Conservation (phyloP, 2,888 invertebrate species). For the Trypoxylon attenuatum region DNA sequence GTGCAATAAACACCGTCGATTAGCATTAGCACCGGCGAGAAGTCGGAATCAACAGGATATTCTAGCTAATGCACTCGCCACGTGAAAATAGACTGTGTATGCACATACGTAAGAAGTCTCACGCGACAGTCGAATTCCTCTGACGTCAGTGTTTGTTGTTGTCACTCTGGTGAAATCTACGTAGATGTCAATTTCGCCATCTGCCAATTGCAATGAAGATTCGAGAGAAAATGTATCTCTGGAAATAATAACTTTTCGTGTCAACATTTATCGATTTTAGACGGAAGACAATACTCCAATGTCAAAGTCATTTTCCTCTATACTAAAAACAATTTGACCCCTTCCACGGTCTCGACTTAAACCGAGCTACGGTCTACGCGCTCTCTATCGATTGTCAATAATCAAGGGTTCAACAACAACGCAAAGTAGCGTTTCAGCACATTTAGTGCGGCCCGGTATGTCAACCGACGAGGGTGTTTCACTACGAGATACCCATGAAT, state of each 20-base stretch:
- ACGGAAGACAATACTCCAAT: too few species aligned
- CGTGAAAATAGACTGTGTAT: background rate
- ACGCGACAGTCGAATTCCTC: background rate
- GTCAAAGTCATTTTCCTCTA: too few species aligned
- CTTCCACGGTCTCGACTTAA: constrained; percentile 43
- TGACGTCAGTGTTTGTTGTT: background rate
- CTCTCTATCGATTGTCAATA: constrained; percentile 66
- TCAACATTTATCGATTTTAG: too few species aligned
- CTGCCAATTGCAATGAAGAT: background rate
- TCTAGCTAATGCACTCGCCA: background rate
- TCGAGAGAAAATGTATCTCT: background rate
- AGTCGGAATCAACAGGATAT: background rate
- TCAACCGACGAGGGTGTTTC: constrained; percentile 47
- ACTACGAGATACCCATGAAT: constrained; percentile 53
- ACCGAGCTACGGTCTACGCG: constrained; percentile 19
- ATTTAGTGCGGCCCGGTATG: constrained; percentile 63
- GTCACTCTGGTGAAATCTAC: background rate
- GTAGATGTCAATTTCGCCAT: background rate
- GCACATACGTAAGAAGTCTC: background rate
- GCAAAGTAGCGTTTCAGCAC: constrained; percentile 43
- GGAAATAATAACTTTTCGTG: too few species aligned
- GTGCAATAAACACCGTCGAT: constrained; percentile 16
- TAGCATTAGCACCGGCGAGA: background rate
- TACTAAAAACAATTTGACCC: constrained; percentile 23
- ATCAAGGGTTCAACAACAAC: constrained; percentile 53